Base-by-base conservation (phyloP, 2,113 vertebrate genomes). In the Pollachius pollachius region DNA sequence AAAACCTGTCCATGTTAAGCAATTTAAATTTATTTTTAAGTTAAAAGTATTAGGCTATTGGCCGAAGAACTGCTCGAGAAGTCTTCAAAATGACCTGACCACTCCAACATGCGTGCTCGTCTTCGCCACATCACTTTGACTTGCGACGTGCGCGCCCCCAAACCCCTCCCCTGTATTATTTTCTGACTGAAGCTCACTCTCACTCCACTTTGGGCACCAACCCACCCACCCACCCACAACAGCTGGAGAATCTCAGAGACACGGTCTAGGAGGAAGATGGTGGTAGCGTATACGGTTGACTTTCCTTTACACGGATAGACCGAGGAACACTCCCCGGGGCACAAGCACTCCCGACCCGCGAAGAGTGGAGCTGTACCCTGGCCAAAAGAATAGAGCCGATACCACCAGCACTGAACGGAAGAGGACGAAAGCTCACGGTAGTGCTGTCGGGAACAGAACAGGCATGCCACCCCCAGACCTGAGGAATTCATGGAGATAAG, bases 171-270 rank as follows among this genome's bases (percentile, higher is more conserved):
- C 71, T 73, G 62, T 67, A 69, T 80, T 72, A 69, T 80, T 72
- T 60, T 67, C 66, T 52, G 62, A 68, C 37, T 52, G 79, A 58
- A 67, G 60, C 71, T 37, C 52, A 56, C 52, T 25, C 18, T 48
- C n/a, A 2, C 52, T 59, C 17, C 16, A 58, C 15, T 34, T 58
- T 48, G 25, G 59, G 37, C 18, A 68, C 65, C 67, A 67, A 78
- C 67, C 72, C 72, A 68, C 61, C 65, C 62, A 58, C 71, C 30
- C 77, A 79, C 67, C 72, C 80, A 83, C 85, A 87, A 84, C 88
- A 88, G 85, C 89, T 84, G 88, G 85, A 85, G 76, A 76, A 87
- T 89, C 84, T 90, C 86, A 83, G 84, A 90, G 67, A 70, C 76
- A 71, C 69, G 62, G 75, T 48, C 41, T 48, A 13, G 67, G 74